These are phyloP conservation scores for Anastatus disparis DNA, from an alignment of 1,140 invertebrate genomes.

Conservation along the genomic window DNA sequence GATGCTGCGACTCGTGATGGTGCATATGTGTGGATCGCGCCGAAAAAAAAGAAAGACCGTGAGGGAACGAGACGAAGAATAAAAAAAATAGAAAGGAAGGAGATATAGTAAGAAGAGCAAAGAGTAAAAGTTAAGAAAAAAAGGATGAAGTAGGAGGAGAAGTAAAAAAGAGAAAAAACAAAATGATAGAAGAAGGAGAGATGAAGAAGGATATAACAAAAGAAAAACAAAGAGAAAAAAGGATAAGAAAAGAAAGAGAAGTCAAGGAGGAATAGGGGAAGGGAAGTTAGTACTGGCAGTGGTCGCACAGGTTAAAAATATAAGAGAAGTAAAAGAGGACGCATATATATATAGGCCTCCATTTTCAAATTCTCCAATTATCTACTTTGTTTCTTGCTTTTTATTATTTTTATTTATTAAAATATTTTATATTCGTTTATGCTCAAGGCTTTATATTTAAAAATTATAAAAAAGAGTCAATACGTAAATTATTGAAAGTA, in stretches of 20 bases:
- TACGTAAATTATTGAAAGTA: no score
- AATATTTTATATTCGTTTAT: no score
- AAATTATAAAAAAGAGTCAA: no score
- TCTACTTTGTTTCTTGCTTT: conserved; percentile 11
- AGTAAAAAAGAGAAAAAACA: conserved; percentile 39
- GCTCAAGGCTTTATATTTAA: no score
- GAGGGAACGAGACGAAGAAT: no score
- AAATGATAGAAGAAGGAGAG: conserved; percentile 41
- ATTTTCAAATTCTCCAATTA: conserved; percentile 46
- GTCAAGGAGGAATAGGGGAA: no score
- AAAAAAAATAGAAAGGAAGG: neutral
- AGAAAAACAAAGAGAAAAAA: conserved; percentile 26
- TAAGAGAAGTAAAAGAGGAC: neutral
- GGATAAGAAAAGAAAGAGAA: conserved; percentile 16
- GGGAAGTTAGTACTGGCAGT: conserved; percentile 20
- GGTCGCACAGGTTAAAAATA: conserved; percentile 17
- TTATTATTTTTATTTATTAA: conserved; percentile 19
- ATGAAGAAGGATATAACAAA: no score
- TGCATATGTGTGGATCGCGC: neutral
- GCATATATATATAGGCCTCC: conserved; percentile 41
- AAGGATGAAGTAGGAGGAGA: conserved; percentile 42
- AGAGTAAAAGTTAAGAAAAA: neutral
- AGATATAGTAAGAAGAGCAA: conserved; percentile 16
- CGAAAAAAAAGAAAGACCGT: conserved; percentile 22
- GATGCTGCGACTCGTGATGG: neutral